Evolutionary conservation across 2,797 vertebrate species (phyloP), one percentile per base, ranked within the genome.

Genomic region (Hyperoplus immaculatus): DNA sequence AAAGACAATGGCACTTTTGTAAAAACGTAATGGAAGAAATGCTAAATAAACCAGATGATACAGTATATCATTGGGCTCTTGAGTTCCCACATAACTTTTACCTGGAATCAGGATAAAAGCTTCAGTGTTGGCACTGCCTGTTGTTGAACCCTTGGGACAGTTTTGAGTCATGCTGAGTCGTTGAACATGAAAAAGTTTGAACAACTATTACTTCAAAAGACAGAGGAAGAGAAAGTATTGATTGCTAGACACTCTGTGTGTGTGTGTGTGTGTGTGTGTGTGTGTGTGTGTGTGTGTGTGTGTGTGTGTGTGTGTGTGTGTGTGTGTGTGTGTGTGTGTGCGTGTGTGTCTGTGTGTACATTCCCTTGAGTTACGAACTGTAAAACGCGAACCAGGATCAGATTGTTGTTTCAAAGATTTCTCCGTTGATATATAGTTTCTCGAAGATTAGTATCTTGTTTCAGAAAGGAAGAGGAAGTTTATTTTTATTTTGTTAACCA

Each of bases 151-250:
- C 67, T 59, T 5, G 0, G 47, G 59, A 69, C 64, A 21, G 54
- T 60, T 75, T 68, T 42, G 36, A 75, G 53, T 76, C 77, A 61
- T 49, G 18, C 38, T 4, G 64, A 80, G 43, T 49, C 60, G 57
- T 68, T 46, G 9, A 60, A 72, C 46, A 57, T 47, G 39, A 63
- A 72, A 42, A 70, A 53, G 4, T 58, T 75, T 18, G 6, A 72
- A 54, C 51, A 54, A 55, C 70, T 14, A 36, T 41, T 41, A 62
- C 45, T 41, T 43, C 56, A 12, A 41, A 10, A 29, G 29, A 29
- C 29, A 2, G 5, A 64, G 2, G 13, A 54, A 42, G 4, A 39
- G 57, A 46, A 12, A 43, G 29, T 18, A 45, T 5, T 36, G 21
- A 55, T 36, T 36, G 10, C 12, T 29, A 29, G 29, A 29, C 29